Evolutionary conservation across 2,888 invertebrate species (phyloP).

Genomic region (Plemyria rubiginata): DNA sequence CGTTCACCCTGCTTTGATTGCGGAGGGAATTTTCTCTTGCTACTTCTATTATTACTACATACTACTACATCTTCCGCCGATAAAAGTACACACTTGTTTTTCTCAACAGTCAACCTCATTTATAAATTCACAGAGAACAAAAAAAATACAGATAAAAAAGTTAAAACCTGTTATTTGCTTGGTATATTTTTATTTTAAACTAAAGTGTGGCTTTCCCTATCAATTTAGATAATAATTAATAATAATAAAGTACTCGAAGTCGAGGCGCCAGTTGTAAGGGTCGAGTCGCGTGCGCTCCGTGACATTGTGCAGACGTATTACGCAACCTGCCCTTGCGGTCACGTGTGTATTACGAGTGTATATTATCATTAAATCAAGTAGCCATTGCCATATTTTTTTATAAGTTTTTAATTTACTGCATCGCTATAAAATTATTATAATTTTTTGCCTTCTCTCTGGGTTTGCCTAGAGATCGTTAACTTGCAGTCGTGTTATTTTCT

Average conservation of each 20-base stretch:
- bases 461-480: not conserved
- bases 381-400: slow-evolving; percentile 4
- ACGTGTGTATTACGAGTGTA: slow-evolving; percentile 50
- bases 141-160: no score
- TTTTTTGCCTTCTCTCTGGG: no score
- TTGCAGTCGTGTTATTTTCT: no score
- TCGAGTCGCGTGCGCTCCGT: slow-evolving; percentile 47
- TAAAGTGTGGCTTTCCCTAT: not conserved
- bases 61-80: slow-evolving; percentile 5
- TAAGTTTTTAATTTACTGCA: slow-evolving; percentile 1
- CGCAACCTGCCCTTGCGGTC: slow-evolving; percentile 58
- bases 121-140: no score
- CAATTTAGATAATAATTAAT: not conserved
- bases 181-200: no score
- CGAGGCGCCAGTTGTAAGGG: slow-evolving; percentile 22
- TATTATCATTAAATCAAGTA: slow-evolving; percentile 12
- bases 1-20: slow-evolving; percentile 41
- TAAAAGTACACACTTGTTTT: not conserved
- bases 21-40: slow-evolving; percentile 33
- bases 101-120: no score
- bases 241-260: slow-evolving; percentile 8
- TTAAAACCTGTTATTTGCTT: no score
- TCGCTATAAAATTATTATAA: not conserved
- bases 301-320: slow-evolving; percentile 67
- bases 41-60: slow-evolving; percentile 16